phyloP scores from a whole-genome alignment of 2,113 vertebrate genomes.

The Tachysurus vachellii region DNA sequence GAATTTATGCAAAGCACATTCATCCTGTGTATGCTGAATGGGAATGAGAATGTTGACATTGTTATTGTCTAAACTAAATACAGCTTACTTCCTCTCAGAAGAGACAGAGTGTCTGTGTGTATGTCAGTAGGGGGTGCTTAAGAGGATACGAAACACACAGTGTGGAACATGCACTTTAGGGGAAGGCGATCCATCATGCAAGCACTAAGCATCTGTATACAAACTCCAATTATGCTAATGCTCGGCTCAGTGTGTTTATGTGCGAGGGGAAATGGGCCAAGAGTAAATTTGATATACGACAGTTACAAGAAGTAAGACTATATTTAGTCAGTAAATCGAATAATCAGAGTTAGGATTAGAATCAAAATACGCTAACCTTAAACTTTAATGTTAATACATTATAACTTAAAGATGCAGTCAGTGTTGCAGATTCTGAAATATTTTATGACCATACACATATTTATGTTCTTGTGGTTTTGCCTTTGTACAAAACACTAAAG shows the following conservation, averaged over 20 bases:
- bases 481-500: not conserved
- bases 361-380: conserved; percentile 54
- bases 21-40: conserved; percentile 3
- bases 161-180: conserved; percentile 70
- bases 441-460: not conserved
- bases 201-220: conserved; percentile 74
- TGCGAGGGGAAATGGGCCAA: conserved; percentile 71
- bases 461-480: not conserved
- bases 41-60: conserved; percentile 23
- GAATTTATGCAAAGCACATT: not conserved
- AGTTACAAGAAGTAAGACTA: conserved; percentile 37
- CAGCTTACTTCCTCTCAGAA: conserved; percentile 20
- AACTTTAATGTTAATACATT: not conserved
- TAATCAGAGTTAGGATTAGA: conserved; percentile 64
- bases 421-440: not conserved
- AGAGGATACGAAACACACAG: conserved; percentile 73
- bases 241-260: conserved; percentile 71
- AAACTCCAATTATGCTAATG: conserved; percentile 80
- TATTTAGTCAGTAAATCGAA: conserved; percentile 66
- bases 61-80: conserved; percentile 27
- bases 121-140: conserved; percentile 54
- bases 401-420: not conserved
- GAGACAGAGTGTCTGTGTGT: conserved; percentile 38
- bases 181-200: conserved; percentile 71
- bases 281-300: conserved; percentile 73